Evolutionary conservation across 2,888 invertebrate genomes (phyloP).

Genomic region (Rotaria macrura): DNA sequence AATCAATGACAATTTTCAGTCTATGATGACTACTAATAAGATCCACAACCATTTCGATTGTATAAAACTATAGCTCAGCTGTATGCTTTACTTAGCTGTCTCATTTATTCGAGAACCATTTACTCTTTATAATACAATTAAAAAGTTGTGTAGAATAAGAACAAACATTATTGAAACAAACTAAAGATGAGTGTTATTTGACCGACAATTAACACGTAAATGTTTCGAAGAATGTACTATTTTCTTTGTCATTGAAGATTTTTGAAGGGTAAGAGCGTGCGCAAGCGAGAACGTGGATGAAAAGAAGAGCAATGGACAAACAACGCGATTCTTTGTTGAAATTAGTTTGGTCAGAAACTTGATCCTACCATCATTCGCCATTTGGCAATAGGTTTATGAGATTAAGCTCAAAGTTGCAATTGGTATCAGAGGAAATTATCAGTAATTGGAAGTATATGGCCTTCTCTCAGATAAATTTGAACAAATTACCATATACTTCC

Average conservation of each 20-base stretch:
- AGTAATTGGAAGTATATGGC: too few relatives aligned
- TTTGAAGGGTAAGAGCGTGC: too few relatives aligned
- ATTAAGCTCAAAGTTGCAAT: too few relatives aligned
- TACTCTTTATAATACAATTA: not conserved
- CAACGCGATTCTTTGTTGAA: too few relatives aligned
- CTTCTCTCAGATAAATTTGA: too few relatives aligned
- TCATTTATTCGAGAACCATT: conserved; percentile 4
- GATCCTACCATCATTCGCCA: too few relatives aligned
- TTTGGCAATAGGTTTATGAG: too few relatives aligned
- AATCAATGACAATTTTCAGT: not conserved
- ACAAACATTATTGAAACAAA: not conserved
- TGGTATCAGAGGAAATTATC: too few relatives aligned
- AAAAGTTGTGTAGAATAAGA: not conserved
- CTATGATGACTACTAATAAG: not conserved
- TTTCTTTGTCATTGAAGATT: not conserved
- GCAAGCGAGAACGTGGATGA: too few relatives aligned
- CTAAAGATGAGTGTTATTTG: not conserved
- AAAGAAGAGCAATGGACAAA: too few relatives aligned
- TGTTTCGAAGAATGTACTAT: not conserved
- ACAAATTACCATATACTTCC: too few relatives aligned
- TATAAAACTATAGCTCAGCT: not conserved
- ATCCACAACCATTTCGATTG: not conserved
- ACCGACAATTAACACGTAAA: not conserved
- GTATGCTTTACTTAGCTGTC: not conserved
- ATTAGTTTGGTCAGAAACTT: too few relatives aligned